These are phyloP conservation scores for Amblyteles armatorius DNA, from an alignment of 2,888 invertebrate genomes.

Conservation along the genomic window DNA sequence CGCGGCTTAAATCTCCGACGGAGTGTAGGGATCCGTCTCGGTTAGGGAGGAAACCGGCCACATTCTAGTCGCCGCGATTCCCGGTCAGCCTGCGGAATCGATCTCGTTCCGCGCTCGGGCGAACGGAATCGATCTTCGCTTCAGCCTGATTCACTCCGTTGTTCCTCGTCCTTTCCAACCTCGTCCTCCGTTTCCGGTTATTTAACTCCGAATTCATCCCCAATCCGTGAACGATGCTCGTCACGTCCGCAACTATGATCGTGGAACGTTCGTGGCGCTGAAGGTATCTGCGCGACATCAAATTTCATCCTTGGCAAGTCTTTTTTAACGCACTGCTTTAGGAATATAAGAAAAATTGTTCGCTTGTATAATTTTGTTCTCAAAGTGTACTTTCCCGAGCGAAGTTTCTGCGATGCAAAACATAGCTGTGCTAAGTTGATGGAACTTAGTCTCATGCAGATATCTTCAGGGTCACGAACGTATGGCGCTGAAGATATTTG, in stretches of 20 bases:
- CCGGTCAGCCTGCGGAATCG: slow-evolving; percentile 23
- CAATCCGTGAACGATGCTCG: neutral
- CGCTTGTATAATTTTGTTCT: too few relatives aligned
- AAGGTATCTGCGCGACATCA: too few relatives aligned
- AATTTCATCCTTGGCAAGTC: too few relatives aligned
- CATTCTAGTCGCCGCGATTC: neutral
- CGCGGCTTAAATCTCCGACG: slow-evolving; percentile 46
- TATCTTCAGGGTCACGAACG: too few relatives aligned
- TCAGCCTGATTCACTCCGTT: slow-evolving; percentile 11
- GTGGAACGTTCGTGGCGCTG: neutral
- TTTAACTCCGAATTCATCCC: neutral
- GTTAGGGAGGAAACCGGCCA: slow-evolving; percentile 26
- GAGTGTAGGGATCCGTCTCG: slow-evolving; percentile 29
- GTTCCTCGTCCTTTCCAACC: neutral
- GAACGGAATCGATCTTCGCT: slow-evolving; percentile 47
- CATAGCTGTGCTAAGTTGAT: too few relatives aligned
- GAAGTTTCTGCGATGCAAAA: too few relatives aligned
- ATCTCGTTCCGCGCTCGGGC: slow-evolving; percentile 48
- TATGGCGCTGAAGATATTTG: too few relatives aligned
- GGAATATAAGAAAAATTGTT: too few relatives aligned
- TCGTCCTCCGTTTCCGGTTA: neutral
- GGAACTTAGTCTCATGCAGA: too few relatives aligned
- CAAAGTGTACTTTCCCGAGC: too few relatives aligned
- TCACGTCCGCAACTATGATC: neutral
- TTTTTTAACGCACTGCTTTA: too few relatives aligned